Percentiles rank a stretch among this genome's conserved stretches.
phyloP scores from a whole-genome alignment of 2,797 vertebrate genomes.

The Melanotaenia boesemani region DNA sequence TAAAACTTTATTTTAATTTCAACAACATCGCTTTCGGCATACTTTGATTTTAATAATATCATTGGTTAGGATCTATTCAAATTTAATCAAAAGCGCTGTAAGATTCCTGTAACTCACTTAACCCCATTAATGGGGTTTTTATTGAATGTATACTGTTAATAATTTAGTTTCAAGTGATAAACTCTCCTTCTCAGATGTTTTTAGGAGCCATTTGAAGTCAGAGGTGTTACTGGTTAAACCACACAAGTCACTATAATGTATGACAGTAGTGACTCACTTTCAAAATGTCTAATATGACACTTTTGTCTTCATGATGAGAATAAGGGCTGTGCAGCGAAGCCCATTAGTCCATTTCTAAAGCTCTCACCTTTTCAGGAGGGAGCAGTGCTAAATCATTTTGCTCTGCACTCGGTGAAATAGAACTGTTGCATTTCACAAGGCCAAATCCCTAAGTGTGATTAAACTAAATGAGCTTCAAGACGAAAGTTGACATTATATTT shows the following conservation, averaged over 20 bases:
- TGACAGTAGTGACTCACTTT: constrained; percentile 5
- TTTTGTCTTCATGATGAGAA: constrained; percentile 27
- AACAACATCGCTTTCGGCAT: background rate
- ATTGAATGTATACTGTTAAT: background rate
- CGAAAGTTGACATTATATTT: constrained; percentile 61
- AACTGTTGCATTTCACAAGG: constrained; percentile 58
- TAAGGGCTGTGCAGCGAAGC: constrained; percentile 33
- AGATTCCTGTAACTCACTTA: too few relatives aligned
- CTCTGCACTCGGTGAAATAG: constrained; percentile 37
- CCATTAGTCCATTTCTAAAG: constrained; percentile 47
- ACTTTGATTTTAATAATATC: too few relatives aligned
- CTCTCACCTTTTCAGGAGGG: constrained; percentile 21
- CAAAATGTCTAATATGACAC: constrained; percentile 22
- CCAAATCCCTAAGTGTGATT: constrained; percentile 53
- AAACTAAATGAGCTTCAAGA: constrained; percentile 62
- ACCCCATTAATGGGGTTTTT: background rate
- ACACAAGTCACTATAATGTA: background rate
- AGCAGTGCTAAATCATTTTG: constrained; percentile 51
- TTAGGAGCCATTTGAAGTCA: background rate
- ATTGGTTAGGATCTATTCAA: too few relatives aligned
- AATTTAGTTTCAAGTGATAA: background rate
- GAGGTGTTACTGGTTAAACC: background rate
- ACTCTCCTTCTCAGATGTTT: background rate
- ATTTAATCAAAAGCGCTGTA: too few relatives aligned
- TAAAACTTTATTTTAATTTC: background rate